phyloP scores from a whole-genome alignment of 2,888 invertebrate species.

The Nasonia oneida region DNA sequence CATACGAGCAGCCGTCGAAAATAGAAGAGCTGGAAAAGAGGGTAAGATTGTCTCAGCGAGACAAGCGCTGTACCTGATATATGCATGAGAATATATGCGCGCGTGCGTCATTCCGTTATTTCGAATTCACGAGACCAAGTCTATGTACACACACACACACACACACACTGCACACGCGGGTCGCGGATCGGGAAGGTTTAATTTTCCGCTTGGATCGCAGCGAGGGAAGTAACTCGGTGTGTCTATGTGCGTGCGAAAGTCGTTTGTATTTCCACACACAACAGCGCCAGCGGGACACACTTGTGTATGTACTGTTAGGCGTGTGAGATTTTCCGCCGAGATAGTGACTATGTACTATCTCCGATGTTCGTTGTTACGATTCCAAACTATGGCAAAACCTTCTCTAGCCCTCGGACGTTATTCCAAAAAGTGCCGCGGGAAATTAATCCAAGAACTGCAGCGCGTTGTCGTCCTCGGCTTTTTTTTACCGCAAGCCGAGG shows the following conservation, averaged over 20 bases:
- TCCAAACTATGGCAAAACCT: too few species aligned
- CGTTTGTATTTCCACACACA: not conserved
- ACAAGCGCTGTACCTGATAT: slow-evolving; percentile 1
- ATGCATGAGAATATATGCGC: slow-evolving; percentile 11
- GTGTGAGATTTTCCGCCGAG: not conserved
- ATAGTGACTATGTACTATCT: not conserved
- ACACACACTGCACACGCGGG: not conserved
- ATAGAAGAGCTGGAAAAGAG: not conserved
- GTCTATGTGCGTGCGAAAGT: slow-evolving; percentile 9
- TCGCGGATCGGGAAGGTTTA: slow-evolving; percentile 4
- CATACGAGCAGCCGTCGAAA: not conserved
- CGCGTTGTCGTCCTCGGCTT: not conserved
- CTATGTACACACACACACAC: not conserved
- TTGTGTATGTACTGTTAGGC: not conserved
- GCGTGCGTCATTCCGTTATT: not conserved
- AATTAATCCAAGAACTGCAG: slow-evolving; percentile 34
- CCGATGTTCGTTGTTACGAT: too few species aligned
- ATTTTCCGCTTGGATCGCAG: slow-evolving; percentile 17
- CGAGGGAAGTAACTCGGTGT: not conserved
- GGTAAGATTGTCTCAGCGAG: slow-evolving; percentile 3
- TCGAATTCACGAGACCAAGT: not conserved
- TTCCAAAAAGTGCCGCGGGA: slow-evolving; percentile 1
- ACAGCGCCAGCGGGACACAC: not conserved
- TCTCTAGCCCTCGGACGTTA: not conserved
- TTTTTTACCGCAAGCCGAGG: not conserved